These are phyloP conservation scores for Patella ulyssiponensis DNA, from an alignment of 2,888 invertebrate species.

Conservation along the genomic window DNA sequence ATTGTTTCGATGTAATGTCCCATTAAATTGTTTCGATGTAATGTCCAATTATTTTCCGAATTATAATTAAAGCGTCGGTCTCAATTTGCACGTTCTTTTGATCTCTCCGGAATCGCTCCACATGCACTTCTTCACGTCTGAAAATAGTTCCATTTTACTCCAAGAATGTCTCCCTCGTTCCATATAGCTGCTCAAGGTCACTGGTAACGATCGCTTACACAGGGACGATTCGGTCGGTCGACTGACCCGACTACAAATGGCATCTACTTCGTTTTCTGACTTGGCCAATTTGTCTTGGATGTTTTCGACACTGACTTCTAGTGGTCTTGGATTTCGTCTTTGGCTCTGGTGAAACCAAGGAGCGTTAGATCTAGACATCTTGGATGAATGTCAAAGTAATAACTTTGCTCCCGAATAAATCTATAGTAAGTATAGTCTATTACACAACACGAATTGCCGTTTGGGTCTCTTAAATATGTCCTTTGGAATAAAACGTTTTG, in stretches of 20 bases:
- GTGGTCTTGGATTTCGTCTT: background rate
- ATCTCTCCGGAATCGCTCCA: slow-evolving; percentile 55
- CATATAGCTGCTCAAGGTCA: slow-evolving; percentile 54
- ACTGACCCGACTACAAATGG: slow-evolving; percentile 46
- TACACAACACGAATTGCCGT: too few relatives aligned
- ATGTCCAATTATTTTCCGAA: too few relatives aligned
- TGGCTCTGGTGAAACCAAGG: background rate
- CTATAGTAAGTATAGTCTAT: too few relatives aligned
- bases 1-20: too few relatives aligned
- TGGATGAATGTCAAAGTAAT: background rate
- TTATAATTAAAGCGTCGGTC: slow-evolving; percentile 32
- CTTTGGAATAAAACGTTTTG: too few relatives aligned
- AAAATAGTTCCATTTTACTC: slow-evolving; percentile 62
- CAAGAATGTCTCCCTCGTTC: slow-evolving; percentile 58
- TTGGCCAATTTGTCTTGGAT: background rate
- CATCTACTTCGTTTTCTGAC: slow-evolving; percentile 50
- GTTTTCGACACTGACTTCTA: background rate
- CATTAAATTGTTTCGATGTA: too few relatives aligned
- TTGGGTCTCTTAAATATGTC: too few relatives aligned
- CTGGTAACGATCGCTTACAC: slow-evolving; percentile 45
- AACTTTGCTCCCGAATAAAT: background rate
- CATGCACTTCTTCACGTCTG: slow-evolving; percentile 61
- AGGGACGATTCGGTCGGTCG: slow-evolving; percentile 50
- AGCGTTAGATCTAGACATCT: background rate
- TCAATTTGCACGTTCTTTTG: slow-evolving; percentile 51